These are phyloP conservation scores for Naja naja DNA, from an alignment of 2,113 vertebrate genomes.

Conservation along the genomic window DNA sequence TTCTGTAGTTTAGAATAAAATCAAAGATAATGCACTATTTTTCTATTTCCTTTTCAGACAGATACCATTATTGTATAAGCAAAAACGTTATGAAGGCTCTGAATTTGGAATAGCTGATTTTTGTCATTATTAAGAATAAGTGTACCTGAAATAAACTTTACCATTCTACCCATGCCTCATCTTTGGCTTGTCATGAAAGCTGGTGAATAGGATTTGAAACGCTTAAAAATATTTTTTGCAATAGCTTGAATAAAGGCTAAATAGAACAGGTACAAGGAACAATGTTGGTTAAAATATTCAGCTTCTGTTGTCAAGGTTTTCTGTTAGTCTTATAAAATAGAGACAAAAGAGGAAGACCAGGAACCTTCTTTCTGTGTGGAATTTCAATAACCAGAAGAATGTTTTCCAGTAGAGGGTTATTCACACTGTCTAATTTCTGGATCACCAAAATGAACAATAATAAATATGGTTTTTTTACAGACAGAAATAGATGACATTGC, in stretches of 20 bases:
- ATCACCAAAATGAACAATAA: not conserved
- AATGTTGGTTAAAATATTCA: not conserved
- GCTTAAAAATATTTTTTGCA: not conserved
- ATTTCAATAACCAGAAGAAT: not conserved
- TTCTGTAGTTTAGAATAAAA: not conserved
- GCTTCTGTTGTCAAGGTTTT: not conserved
- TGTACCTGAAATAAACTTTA: not conserved
- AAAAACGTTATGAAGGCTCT: not conserved
- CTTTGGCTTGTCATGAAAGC: not conserved
- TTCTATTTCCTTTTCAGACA: not conserved
- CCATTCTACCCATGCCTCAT: not conserved
- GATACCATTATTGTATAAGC: not conserved
- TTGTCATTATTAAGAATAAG: not conserved
- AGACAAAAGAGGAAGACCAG: not conserved
- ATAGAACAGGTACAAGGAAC: not conserved
- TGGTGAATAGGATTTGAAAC: not conserved
- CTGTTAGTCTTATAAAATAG: not conserved
- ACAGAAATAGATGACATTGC: not conserved
- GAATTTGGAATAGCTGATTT: not conserved
- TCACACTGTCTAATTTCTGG: not conserved
- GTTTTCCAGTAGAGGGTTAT: not conserved
- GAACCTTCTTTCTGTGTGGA: not conserved
- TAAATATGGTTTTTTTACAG: not conserved
- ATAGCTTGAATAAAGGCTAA: not conserved
- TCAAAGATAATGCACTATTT: not conserved